These are phyloP conservation scores for Lontra canadensis DNA, from an alignment of 2,113 vertebrate genomes.

Conservation along the genomic window DNA sequence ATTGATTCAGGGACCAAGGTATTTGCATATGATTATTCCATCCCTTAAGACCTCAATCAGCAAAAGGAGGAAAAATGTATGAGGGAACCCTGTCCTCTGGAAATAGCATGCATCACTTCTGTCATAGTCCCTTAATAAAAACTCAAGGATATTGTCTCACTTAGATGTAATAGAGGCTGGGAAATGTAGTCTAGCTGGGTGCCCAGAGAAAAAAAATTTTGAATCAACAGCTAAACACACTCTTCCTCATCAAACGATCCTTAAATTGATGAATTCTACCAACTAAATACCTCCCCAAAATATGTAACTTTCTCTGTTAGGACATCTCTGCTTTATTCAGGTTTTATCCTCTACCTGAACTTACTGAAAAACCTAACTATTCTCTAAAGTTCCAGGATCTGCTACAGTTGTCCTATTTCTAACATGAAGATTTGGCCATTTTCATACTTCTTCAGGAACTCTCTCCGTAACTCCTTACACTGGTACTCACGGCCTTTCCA, in stretches of 20 bases:
- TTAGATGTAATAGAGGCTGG: background rate
- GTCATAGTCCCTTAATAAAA: background rate
- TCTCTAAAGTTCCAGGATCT: background rate
- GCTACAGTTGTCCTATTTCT: background rate
- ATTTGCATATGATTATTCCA: background rate
- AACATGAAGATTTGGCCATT: background rate
- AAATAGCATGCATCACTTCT: background rate
- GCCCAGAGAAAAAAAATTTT: background rate
- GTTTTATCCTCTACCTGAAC: background rate
- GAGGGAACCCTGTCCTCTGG: background rate
- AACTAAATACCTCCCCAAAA: background rate
- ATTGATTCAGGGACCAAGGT: background rate
- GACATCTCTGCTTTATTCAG: background rate
- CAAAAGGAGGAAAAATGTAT: background rate
- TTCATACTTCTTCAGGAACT: background rate
- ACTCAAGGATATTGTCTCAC: background rate
- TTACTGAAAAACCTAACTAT: background rate
- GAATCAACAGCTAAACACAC: background rate
- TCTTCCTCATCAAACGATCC: background rate
- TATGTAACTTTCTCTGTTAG: background rate
- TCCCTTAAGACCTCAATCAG: background rate
- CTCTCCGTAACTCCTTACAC: background rate
- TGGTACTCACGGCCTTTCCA: background rate
- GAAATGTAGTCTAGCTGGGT: background rate
- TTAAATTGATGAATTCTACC: background rate